Evolutionary conservation across 2,888 invertebrate genomes (phyloP), one percentile per base, ranked within the genome.

Genomic region (Volucella inanis): DNA sequence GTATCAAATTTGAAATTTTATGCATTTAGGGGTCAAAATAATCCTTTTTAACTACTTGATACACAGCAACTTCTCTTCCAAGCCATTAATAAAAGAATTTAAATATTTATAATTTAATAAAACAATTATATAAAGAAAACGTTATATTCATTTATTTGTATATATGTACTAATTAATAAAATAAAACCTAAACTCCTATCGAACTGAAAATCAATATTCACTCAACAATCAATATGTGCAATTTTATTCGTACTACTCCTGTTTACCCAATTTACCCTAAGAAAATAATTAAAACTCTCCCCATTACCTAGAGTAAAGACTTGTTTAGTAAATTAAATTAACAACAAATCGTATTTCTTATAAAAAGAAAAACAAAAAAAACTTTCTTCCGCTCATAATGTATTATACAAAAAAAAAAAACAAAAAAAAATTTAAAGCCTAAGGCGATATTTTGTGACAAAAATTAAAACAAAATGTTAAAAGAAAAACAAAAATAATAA

Each of bases 281-380:
- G 54, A 65, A 77, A 57, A 22, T 10, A 57, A 62, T 38, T 6
- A 31, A 14, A 14, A 61, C 70, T 38, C 55, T 50, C 59, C 59
- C 80, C 75, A 84, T 84, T 84, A 75, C 84, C 85, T 85, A 85
- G 85, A 85, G 85, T 81, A 85, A 85, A 85, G 85, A 85, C 85
- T 85, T 85, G 76, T 81, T 85, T 76, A 64, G 15, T 10, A 43
- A 83, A 52, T 54, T 77, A 65, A 57, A 54, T 31, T 31, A 31
- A 14, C 38, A 55, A 55, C 31, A 31, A 43, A 38, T 14, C 12
- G 52, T 52, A 68, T 31, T 31, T 31, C 31, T 31, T 31, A 31
- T 4, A 76, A 38, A 61, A 65, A 80, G 49, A 52, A 64, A 10
- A 14, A 50, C 64, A n/a, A 61, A 31, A 71, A 67, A 79, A 81